Evolutionary conservation across 2,797 vertebrate species (phyloP).

Genomic region (Australoheros facetus): DNA sequence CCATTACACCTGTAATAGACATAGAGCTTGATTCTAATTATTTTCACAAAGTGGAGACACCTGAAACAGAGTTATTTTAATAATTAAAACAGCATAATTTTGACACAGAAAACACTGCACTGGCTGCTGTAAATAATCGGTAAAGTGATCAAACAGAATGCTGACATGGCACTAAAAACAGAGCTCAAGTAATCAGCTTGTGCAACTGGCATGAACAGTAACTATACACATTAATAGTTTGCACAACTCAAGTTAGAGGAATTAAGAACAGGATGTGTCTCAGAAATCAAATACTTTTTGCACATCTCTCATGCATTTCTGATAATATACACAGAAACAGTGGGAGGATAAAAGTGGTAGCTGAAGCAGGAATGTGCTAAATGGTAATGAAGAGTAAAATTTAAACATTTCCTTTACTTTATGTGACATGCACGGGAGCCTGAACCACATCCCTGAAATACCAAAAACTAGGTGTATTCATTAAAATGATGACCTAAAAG

Average conservation of each 20-base stretch:
- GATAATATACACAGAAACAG: not conserved
- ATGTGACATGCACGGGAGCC: not conserved
- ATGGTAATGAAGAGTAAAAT: not conserved
- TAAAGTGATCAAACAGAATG: conserved; percentile 17
- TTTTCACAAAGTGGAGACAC: not conserved
- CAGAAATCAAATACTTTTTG: not conserved
- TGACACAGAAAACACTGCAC: not conserved
- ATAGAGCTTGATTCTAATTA: not conserved
- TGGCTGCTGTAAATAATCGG: not conserved
- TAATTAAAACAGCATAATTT: not conserved
- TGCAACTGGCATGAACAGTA: not conserved
- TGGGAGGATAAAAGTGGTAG: not conserved
- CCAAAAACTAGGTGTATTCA: not conserved
- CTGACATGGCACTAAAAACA: not conserved
- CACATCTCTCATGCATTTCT: not conserved
- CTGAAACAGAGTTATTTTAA: not conserved
- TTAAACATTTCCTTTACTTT: not conserved
- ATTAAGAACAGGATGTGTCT: not conserved
- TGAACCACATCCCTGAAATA: not conserved
- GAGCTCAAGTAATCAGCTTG: not conserved
- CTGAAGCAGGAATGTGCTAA: not conserved
- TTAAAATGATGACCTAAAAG: not conserved
- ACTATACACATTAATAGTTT: not conserved
- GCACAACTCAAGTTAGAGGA: not conserved
- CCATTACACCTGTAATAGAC: not conserved